These are phyloP conservation scores for Odontophorus gujanensis DNA, from an alignment of 2,113 vertebrate genomes.

Conservation along the genomic window DNA sequence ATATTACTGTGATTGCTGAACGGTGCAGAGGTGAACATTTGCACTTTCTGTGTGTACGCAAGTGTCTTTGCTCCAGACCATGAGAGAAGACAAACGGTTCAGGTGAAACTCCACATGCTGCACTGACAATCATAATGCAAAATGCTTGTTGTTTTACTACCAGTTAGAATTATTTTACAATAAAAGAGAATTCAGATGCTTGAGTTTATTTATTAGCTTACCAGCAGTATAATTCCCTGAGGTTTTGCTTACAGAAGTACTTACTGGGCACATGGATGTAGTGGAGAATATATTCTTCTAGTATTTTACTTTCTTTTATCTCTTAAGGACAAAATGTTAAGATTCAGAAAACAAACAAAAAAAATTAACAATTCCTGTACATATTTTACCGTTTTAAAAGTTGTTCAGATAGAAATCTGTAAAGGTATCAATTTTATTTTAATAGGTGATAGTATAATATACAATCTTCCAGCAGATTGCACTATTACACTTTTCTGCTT, in stretches of 20 bases:
- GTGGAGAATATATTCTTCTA: not conserved
- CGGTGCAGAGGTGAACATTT: not conserved
- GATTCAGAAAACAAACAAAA: not conserved
- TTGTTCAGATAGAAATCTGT: constrained; percentile 27
- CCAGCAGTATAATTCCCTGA: not conserved
- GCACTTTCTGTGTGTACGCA: not conserved
- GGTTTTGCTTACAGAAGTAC: not conserved
- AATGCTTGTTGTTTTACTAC: not conserved
- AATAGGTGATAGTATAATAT: constrained; percentile 31
- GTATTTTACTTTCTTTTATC: constrained; percentile 29
- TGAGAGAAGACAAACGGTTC: not conserved
- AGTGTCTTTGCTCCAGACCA: not conserved
- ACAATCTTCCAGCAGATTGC: not conserved
- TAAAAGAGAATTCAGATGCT: not conserved
- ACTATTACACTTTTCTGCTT: constrained; percentile 38
- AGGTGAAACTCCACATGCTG: not conserved
- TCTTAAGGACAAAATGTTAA: constrained; percentile 33
- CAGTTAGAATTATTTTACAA: not conserved
- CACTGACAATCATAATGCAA: not conserved
- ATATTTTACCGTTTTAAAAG: constrained; percentile 49
- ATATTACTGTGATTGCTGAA: not conserved
- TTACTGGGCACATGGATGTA: not conserved
- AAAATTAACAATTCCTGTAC: constrained; percentile 1
- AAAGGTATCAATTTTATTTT: constrained; percentile 33
- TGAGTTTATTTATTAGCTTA: not conserved